These are phyloP conservation scores for Phyllostomus hastatus DNA, from an alignment of 2,113 vertebrate genomes.

Conservation along the genomic window DNA sequence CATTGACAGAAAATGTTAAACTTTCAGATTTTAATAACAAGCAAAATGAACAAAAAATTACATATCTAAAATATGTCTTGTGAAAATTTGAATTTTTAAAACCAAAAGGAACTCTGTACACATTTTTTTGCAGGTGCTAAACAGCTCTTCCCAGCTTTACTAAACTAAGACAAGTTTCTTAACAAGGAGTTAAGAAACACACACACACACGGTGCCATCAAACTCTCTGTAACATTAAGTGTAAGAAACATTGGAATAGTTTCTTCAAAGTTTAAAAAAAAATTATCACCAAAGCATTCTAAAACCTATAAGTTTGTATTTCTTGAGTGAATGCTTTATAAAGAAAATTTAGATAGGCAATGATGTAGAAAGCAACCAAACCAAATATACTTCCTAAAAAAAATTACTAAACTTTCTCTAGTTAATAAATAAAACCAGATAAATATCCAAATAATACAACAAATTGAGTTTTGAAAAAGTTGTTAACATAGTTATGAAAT, in stretches of 20 bases:
- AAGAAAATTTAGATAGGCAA: neutral
- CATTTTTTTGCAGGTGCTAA: neutral
- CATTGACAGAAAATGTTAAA: neutral
- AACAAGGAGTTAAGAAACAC: neutral
- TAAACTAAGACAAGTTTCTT: neutral
- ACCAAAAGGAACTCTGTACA: neutral
- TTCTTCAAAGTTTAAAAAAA: neutral
- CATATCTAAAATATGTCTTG: neutral
- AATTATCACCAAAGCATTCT: neutral
- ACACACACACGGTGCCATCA: accelerated
- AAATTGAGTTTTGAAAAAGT: too few relatives aligned
- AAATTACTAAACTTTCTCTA: too few relatives aligned
- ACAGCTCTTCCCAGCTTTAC: neutral
- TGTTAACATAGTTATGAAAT: too few relatives aligned
- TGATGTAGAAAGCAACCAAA: too few relatives aligned
- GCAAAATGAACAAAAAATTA: neutral
- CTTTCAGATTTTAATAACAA: neutral
- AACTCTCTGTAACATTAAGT: neutral
- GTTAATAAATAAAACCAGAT: too few relatives aligned
- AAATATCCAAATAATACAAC: too few relatives aligned
- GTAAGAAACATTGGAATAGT: neutral
- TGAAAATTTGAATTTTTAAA: neutral
- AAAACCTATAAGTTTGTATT: neutral
- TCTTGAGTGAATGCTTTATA: neutral
- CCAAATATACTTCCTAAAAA: too few relatives aligned